phyloP scores from a whole-genome alignment of 2,888 invertebrate genomes.

The Epinotia nisella region DNA sequence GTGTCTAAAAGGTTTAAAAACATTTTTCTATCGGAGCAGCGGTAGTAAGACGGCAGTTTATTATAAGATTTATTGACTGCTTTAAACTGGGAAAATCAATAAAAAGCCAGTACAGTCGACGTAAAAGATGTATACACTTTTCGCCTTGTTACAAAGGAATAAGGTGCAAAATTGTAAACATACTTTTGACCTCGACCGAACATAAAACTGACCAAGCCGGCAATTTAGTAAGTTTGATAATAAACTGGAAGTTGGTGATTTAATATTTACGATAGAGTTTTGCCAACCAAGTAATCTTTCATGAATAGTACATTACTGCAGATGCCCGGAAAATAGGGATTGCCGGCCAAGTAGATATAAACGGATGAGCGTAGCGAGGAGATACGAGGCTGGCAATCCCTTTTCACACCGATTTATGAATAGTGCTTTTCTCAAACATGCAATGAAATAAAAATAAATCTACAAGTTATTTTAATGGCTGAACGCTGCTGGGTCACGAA shows the following conservation, averaged over 20 bases:
- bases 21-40: slow-evolving; percentile 19
- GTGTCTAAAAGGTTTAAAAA: slow-evolving; percentile 30
- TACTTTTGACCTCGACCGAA: neutral
- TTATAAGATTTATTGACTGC: slow-evolving; percentile 36
- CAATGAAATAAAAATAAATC: too few species aligned
- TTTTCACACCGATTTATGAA: too few species aligned
- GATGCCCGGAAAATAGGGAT: too few species aligned
- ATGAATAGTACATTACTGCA: too few species aligned
- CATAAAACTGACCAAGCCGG: slow-evolving; percentile 21
- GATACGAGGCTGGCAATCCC: too few species aligned
- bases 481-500: too few species aligned
- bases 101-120: slow-evolving; percentile 2
- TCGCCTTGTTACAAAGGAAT: neutral
- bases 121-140: neutral
- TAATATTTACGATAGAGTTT: slow-evolving; percentile 15
- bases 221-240: slow-evolving; percentile 36
- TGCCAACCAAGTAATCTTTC: neutral
- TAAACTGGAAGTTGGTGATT: slow-evolving; percentile 8
- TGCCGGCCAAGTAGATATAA: too few species aligned
- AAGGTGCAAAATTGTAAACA: neutral
- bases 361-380: too few species aligned
- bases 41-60: slow-evolving; percentile 27
- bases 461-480: too few species aligned
- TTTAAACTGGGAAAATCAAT: slow-evolving; percentile 39
- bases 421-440: too few species aligned